Percentiles rank a stretch among this genome's conserved stretches.
Conservation (phyloP, 2,797 vertebrate genomes). For the Enteromius mattozi region DNA sequence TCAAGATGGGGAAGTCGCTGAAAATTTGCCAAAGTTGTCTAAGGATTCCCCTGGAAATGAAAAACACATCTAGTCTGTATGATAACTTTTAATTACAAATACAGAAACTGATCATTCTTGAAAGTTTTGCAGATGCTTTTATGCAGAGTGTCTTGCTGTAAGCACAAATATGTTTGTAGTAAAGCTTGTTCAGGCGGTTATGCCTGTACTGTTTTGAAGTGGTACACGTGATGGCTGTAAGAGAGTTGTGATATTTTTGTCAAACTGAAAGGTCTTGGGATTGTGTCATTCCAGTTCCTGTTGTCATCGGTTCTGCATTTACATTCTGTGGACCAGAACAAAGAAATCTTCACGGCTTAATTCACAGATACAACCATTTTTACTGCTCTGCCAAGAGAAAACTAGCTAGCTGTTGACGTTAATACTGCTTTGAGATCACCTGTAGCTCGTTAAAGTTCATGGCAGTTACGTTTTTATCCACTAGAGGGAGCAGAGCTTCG, state of each 20-base stretch:
- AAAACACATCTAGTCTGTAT: neutral
- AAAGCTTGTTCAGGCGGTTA: slow-evolving; percentile 14
- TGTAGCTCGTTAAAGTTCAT: no score
- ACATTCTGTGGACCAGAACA: neutral
- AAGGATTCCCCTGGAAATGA: neutral
- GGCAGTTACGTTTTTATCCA: slow-evolving; percentile 14
- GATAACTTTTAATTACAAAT: neutral
- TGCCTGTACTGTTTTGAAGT: neutral
- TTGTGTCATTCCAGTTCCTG: neutral
- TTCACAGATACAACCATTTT: neutral
- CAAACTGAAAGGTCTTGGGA: neutral
- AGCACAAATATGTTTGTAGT: neutral
- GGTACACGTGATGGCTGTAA: neutral
- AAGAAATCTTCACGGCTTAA: neutral
- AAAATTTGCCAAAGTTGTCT: neutral
- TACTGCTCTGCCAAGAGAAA: neutral
- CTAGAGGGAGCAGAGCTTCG: slow-evolving; percentile 30
- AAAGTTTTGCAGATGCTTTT: neutral
- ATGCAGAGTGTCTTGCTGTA: neutral
- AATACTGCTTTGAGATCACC: neutral
- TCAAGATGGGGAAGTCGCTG: neutral
- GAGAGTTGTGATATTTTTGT: neutral
- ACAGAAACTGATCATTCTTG: neutral
- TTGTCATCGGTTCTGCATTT: neutral
- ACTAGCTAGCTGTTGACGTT: neutral